Evolutionary conservation across 2,113 vertebrate species (phyloP).

Genomic region (Leptodactylus fuscus): DNA sequence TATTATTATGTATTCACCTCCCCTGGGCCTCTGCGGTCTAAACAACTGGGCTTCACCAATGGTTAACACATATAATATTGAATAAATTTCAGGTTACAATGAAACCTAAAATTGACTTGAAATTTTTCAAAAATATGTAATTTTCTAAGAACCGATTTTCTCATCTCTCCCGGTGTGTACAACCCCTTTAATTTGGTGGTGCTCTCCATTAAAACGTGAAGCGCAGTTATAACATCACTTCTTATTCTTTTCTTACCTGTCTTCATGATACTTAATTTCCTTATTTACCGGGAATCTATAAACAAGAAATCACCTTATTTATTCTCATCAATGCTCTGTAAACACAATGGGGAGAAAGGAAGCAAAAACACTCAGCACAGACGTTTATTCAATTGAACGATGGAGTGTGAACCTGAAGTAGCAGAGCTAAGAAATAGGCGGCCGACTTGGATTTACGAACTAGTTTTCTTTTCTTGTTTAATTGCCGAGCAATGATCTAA

Average conservation of each 20-base stretch:
- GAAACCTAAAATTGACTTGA: no score
- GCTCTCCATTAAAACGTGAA: no score
- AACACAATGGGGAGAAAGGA: not conserved
- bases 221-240: no score
- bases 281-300: not conserved
- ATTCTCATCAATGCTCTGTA: not conserved
- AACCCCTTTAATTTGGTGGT: no score
- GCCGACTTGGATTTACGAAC: not conserved
- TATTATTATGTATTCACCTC: no score
- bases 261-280: not conserved
- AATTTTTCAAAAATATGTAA: no score
- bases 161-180: no score
- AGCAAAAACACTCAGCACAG: not conserved
- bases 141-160: no score
- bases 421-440: not conserved
- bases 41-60: no score
- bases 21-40: no score
- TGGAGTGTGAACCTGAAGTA: not conserved
- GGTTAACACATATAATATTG: no score
- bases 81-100: no score
- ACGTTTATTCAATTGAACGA: conserved; percentile 13
- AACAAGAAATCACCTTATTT: not conserved
- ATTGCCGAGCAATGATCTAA: not conserved
- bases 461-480: conserved; percentile 4
- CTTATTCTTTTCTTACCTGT: not conserved